A percentile compares a stretch with the other conserved stretches of the same genome.
phyloP scores from a whole-genome alignment of 2,797 vertebrate species.

The Gymnopithys bicolor region DNA sequence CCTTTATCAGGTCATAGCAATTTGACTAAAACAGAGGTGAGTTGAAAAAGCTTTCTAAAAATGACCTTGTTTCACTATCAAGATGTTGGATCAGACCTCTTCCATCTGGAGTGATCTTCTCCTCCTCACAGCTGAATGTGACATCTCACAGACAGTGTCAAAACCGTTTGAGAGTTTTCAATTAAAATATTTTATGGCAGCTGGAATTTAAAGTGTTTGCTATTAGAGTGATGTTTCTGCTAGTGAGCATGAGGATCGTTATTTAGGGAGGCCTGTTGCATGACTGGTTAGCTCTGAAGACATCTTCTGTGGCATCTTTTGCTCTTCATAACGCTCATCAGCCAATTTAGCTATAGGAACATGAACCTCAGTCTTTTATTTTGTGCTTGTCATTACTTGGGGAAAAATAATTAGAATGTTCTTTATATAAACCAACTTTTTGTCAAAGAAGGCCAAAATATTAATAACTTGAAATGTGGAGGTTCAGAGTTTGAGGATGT shows the following conservation, averaged over 20 bases:
- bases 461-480: not conserved
- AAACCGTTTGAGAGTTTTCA: not conserved
- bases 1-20: not conserved
- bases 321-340: not conserved
- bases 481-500: not conserved
- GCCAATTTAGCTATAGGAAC: not conserved
- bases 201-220: slow-evolving; percentile 5
- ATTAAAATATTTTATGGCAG: not conserved
- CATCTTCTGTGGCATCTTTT: not conserved
- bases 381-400: not conserved
- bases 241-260: not conserved
- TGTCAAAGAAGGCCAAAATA: not conserved
- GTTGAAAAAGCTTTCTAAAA: not conserved
- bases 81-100: not conserved
- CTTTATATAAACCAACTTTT: not conserved
- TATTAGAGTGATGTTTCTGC: not conserved
- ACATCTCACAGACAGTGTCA: not conserved
- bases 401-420: not conserved
- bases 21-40: not conserved
- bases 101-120: not conserved
- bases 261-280: not conserved
- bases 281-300: not conserved
- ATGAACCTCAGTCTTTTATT: not conserved
- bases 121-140: not conserved
- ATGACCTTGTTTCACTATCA: not conserved